A percentile compares a stretch with the other conserved stretches of the same genome.
Evolutionary conservation across 2,888 invertebrate genomes (phyloP).

Genomic region (Conops quadrifasciatus): DNA sequence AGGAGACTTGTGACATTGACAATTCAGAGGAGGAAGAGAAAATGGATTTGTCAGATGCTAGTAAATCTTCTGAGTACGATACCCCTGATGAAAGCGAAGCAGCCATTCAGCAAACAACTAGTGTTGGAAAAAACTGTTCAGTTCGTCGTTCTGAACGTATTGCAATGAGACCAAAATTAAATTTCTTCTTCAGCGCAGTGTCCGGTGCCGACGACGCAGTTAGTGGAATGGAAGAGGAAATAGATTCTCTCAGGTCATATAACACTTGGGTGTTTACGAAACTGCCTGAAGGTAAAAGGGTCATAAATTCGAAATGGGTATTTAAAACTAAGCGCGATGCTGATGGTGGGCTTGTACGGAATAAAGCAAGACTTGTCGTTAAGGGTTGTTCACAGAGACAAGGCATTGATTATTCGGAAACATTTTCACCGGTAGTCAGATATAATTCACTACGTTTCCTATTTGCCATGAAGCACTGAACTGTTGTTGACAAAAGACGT

Average conservation of each 20-base stretch:
- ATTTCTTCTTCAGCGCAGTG: conserved; percentile 12
- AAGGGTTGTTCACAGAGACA: conserved; percentile 16
- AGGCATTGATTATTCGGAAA: conserved; percentile 24
- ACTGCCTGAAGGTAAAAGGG: background rate
- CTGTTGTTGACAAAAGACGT: conserved; percentile 32
- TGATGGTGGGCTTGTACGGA: background rate
- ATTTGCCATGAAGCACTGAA: conserved; percentile 27
- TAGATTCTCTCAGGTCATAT: conserved; percentile 8
- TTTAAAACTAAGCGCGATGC: conserved; percentile 19
- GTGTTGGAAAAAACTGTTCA: background rate
- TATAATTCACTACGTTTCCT: conserved; percentile 26
- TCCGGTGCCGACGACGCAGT: background rate
- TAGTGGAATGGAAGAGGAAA: conserved; percentile 20
- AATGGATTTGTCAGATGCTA: conserved; percentile 14
- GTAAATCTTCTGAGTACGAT: conserved; percentile 15
- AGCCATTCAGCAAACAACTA: background rate
- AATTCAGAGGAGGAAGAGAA: conserved; percentile 9
- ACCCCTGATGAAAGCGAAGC: conserved; percentile 7
- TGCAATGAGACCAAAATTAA: background rate
- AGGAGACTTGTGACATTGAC: background rate
- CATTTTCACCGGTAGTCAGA: conserved; percentile 28
- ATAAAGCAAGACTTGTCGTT: conserved; percentile 24
- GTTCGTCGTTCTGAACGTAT: conserved; percentile 21
- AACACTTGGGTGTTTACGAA: background rate
- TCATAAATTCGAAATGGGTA: conserved; percentile 18